These are phyloP conservation scores for Musca vetustissima DNA, from an alignment of 1,140 invertebrate genomes.

Conservation along the genomic window DNA sequence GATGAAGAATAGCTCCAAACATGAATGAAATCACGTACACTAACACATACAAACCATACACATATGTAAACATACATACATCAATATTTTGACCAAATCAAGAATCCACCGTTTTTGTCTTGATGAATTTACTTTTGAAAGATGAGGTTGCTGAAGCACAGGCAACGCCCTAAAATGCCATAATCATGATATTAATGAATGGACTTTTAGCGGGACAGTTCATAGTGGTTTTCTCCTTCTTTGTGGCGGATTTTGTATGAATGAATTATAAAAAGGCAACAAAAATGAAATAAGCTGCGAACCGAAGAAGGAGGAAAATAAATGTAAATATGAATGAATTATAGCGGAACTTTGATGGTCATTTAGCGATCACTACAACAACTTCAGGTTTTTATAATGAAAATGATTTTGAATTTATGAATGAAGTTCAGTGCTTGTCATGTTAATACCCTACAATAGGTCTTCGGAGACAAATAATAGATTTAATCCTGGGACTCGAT, in stretches of 20 bases:
- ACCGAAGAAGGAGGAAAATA: neutral
- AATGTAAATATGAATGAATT: neutral
- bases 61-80: neutral
- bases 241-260: neutral
- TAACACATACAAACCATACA: neutral
- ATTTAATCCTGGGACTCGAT: too few species aligned
- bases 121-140: neutral
- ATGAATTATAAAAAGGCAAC: neutral
- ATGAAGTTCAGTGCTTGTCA: too few species aligned
- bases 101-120: too few species aligned
- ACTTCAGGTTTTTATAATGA: too few species aligned
- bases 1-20: neutral
- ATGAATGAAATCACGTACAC: conserved; percentile 20
- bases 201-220: neutral
- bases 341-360: conserved; percentile 15
- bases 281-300: neutral
- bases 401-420: too few species aligned
- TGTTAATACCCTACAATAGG: too few species aligned
- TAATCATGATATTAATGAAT: conserved; percentile 12
- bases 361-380: neutral
- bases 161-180: conserved; percentile 13
- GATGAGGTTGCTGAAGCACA: conserved; percentile 6
- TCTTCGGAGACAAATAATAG: too few species aligned
- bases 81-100: too few species aligned
- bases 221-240: too few species aligned